Evolutionary conservation across 2,113 vertebrate genomes (phyloP), one percentile per base, ranked within the genome.

Genomic region (Colistium nudipinnis): DNA sequence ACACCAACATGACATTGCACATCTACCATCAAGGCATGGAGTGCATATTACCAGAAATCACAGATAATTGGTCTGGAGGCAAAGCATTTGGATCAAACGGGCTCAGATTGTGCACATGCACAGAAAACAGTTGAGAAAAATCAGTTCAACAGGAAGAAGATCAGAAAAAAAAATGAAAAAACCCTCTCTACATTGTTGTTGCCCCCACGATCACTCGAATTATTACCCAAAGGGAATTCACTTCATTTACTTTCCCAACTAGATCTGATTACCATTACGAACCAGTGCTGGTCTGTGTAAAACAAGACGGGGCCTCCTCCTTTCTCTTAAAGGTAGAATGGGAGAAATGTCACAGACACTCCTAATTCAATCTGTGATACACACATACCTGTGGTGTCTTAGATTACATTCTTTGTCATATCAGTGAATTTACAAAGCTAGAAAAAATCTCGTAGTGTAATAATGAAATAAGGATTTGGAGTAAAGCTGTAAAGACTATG

Each of bases 211-310:
- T 16, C 43, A 72, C 54, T 38, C 57, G 53, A 17, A 52, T 51
- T 82, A 24, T 63, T 52, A 52, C 61, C 55, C 61, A 35, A 8
- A 54, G 69, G 57, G 67, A 63, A 75, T 72, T 80, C 80, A 68
- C 14, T 83, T 71, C 47, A 86, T 75, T 88, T 60, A 84, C 81
- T 90, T 92, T 91, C 91, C 87, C 88, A 92, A 92, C 88, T 90
- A 77, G 92, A 82, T 91, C 89, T 62, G 41, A 82, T 91, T 92
- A 87, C 89, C 6, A 1, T 68, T 39, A 80, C 83, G 70, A 68
- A 64, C 53, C 65, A 61, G 76, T 66, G 90, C 62, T 79, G 55
- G 70, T 89, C 85, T 70, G 75, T 63, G 79, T 70, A 83, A 89
- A 86, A 82, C 62, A 82, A 63, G 66, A 83, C 76, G 13, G 22